These are phyloP conservation scores for Aphelenchoides avenae DNA, from an alignment of 1,140 invertebrate species.

Conservation along the genomic window DNA sequence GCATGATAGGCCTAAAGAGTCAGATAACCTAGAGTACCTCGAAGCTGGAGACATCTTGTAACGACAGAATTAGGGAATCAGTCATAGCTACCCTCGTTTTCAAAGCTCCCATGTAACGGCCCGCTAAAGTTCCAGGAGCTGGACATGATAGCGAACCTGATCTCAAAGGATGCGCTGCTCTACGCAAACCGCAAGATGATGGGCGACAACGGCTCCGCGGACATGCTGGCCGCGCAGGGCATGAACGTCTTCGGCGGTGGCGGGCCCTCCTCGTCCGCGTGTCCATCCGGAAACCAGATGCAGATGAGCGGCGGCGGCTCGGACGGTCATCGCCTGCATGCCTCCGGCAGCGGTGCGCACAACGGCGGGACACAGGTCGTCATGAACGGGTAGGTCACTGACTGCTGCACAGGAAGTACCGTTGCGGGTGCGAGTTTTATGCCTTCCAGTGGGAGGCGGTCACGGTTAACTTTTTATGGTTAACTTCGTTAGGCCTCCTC, in stretches of 20 bases:
- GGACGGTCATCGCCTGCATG: too few relatives aligned
- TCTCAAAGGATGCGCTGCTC: conserved; percentile 5
- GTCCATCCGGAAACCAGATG: background rate
- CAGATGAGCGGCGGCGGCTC: too few relatives aligned
- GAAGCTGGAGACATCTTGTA: background rate
- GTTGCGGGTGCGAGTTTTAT: too few relatives aligned
- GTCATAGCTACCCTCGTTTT: background rate
- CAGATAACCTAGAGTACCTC: background rate
- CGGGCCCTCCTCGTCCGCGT: background rate
- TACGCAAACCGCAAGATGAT: background rate
- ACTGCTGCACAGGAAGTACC: too few relatives aligned
- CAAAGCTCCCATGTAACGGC: background rate
- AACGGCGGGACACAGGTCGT: too few relatives aligned
- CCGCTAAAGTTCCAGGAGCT: conserved; percentile 9
- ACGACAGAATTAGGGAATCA: background rate
- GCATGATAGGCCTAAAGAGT: background rate
- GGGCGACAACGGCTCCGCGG: background rate
- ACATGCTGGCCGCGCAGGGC: background rate
- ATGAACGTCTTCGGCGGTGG: background rate
- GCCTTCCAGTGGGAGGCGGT: too few relatives aligned
- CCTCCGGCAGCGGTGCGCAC: too few relatives aligned
- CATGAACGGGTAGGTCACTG: too few relatives aligned
- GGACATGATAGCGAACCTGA: conserved; percentile 18
- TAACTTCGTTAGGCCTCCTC: too few relatives aligned
- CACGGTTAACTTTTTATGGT: too few relatives aligned